Base-by-base conservation (phyloP, 2,888 invertebrate genomes). In the Pinctada fucata region DNA sequence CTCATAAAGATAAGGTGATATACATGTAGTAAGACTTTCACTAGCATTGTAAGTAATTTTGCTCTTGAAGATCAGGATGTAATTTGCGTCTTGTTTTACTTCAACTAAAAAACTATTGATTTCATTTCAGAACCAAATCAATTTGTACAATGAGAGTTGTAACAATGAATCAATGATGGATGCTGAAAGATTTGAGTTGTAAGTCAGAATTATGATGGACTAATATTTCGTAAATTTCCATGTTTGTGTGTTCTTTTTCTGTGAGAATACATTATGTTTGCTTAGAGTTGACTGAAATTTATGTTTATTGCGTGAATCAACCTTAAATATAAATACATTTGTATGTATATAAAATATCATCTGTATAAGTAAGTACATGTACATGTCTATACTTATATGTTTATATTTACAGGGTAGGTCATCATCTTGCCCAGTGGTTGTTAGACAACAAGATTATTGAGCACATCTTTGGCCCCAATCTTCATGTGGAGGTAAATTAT, bases 381-480 rank as follows among this genome's bases (percentile, higher is more conserved):
- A 31, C 31, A 31, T 31, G 31, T 31, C 31, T 31, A 31, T 31
- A 31, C 31, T 31, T 31, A 31, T 31, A 31, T 31, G 31, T 58
- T 65, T 73, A 66, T 10, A n/a, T 77, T 67, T 47, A 72, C 84
- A 89, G 89, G 69, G 88, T 88, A 78, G 90, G 90, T 10, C 95
- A 96, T 84, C 95, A 95, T 85, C 94, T 98, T 85, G 97, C 97
- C 0, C 95, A 96, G 84, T 98, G 98, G 98, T 93, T 98, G 45
- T 95, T 97, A 0, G 95, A 95, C 84, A 96, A 97, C 92, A 97
- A 96, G 91, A 97, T 98, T 82, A 96, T 98, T 85, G 96, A 97
- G 88, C 97, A 98, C 91, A 95, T 98, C 79, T 98, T 98, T 93
- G 98, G 98, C n/a, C 98, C 98, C 51, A 98, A 98, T 94, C 94